A percentile compares a stretch with the other conserved stretches of the same genome.
Conservation (phyloP, 2,888 invertebrate genomes). For the Ophion costatus region DNA sequence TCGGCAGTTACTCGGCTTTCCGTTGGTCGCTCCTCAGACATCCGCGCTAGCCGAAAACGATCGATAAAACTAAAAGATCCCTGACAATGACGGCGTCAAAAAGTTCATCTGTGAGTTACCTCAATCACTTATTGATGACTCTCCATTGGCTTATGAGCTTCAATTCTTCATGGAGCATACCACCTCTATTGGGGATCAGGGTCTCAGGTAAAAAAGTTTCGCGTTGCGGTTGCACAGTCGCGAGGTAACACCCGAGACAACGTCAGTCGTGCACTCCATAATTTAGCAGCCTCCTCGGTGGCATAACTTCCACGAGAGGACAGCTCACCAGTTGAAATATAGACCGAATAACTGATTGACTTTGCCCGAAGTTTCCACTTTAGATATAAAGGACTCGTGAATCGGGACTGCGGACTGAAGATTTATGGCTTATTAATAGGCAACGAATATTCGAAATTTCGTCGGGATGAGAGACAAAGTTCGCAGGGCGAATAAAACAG, state of each 20-base stretch:
- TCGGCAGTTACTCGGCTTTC: neutral
- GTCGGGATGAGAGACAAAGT: neutral
- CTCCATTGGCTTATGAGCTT: neutral
- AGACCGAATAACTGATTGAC: conserved; percentile 1
- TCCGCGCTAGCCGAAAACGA: neutral
- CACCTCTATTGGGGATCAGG: neutral
- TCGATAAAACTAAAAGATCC: neutral
- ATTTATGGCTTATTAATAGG: conserved; percentile 39
- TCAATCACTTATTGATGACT: neutral
- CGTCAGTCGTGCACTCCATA: neutral
- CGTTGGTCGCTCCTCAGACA: neutral
- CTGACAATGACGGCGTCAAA: neutral
- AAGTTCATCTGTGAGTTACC: neutral
- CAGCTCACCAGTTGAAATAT: neutral
- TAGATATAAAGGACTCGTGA: neutral
- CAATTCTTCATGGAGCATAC: neutral
- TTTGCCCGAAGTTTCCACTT: neutral
- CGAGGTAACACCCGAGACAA: neutral
- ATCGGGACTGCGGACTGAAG: neutral
- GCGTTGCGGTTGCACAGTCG: neutral
- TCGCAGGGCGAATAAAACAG: conserved; percentile 4
- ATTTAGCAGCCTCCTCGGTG: neutral
- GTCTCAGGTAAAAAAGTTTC: neutral
- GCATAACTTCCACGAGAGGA: neutral
- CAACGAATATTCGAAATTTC: conserved; percentile 23